Evolutionary conservation across 2,113 vertebrate genomes (phyloP).

Genomic region (Scolopax mira): DNA sequence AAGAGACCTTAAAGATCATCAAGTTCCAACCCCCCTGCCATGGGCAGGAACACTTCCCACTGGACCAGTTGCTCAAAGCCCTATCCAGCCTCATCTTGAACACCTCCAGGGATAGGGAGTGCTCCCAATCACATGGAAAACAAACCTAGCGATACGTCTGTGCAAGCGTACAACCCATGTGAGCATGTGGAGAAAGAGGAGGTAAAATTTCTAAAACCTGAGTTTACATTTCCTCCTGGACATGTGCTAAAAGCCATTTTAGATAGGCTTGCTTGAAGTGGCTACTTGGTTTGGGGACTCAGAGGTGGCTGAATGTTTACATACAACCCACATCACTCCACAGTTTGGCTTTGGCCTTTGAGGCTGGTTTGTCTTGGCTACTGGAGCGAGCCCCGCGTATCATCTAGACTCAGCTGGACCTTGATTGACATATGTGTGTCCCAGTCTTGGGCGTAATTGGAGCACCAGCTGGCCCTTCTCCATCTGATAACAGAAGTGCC

Average conservation of each 20-base stretch:
- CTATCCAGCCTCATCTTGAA: too few species aligned
- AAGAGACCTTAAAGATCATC: too few species aligned
- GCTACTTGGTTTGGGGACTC: not conserved
- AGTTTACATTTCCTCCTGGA: not conserved
- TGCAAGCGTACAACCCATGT: not conserved
- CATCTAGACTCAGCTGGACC: not conserved
- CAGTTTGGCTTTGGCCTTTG: not conserved
- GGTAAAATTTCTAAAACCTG: not conserved
- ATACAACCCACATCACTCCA: not conserved
- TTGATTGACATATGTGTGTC: not conserved
- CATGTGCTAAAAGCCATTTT: not conserved
- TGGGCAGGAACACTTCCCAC: too few species aligned
- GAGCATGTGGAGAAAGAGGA: not conserved
- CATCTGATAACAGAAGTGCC: not conserved
- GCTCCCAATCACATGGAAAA: not conserved
- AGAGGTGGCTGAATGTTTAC: not conserved
- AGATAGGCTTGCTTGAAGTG: not conserved
- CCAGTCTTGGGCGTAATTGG: not conserved
- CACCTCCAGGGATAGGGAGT: too few species aligned
- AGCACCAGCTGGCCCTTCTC: not conserved
- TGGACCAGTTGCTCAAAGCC: too few species aligned
- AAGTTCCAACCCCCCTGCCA: too few species aligned
- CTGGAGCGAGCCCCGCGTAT: not conserved
- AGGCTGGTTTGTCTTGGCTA: not conserved
- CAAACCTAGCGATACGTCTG: not conserved